Percentiles rank a stretch among this genome's conserved stretches.
Evolutionary conservation across 1,140 invertebrate species (phyloP).

Genomic region (Potamilus streckersoni): DNA sequence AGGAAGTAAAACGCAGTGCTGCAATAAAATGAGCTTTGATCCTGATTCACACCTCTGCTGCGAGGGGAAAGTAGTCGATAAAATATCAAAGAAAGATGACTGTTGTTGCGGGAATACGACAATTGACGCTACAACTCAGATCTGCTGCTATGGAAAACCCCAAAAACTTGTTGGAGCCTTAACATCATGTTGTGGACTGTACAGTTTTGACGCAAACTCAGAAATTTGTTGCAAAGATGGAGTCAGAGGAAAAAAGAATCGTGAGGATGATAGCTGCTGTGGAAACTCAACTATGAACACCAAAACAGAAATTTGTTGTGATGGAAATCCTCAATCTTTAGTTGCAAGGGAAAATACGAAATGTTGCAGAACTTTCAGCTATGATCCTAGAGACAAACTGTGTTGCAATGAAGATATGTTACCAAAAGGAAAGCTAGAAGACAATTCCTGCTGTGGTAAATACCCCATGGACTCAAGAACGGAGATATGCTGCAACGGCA

Average conservation of each 20-base stretch:
- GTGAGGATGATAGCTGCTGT: constrained; percentile 21
- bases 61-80: constrained; percentile 10
- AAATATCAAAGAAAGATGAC: constrained; percentile 2
- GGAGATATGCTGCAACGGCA: constrained; percentile 14
- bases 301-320: constrained; percentile 21
- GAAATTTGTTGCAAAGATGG: constrained; percentile 11
- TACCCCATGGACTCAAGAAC: constrained; percentile 8
- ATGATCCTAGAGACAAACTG: constrained; percentile 13
- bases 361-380: constrained; percentile 9
- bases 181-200: constrained; percentile 10
- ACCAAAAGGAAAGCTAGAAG: constrained; percentile 14
- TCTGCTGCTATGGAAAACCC: constrained; percentile 12
- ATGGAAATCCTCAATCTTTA: constrained; percentile 8
- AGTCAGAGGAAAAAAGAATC: constrained; percentile 3
- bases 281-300: constrained; percentile 29
- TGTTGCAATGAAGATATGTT: constrained; percentile 8
- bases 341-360: constrained; percentile 1
- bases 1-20: constrained; percentile 10
- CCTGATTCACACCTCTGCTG: constrained; percentile 16
- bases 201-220: constrained; percentile 5
- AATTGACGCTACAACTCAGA: background rate
- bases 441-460: constrained; percentile 20
- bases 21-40: constrained; percentile 16
- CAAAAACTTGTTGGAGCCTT: constrained; percentile 7
- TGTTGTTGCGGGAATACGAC: constrained; percentile 3